phyloP scores from a whole-genome alignment of 1,140 invertebrate genomes.

The Laodelphax striatellus region DNA sequence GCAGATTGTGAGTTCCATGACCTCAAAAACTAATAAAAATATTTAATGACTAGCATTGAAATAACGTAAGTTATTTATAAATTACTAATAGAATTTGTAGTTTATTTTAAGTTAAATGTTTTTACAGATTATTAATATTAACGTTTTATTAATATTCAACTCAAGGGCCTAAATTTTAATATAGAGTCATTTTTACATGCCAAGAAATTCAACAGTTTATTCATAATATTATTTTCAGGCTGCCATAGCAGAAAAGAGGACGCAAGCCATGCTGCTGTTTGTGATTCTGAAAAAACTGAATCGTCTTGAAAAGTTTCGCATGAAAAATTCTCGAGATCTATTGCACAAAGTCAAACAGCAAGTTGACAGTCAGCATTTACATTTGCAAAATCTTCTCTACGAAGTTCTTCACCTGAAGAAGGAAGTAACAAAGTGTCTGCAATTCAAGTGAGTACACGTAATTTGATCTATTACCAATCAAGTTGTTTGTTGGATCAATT shows the following conservation, averaged over 20 bases:
- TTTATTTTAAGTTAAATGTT: too few relatives aligned
- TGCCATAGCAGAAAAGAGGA: constrained; percentile 49
- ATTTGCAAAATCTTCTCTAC: constrained; percentile 89
- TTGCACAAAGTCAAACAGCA: constrained; percentile 67
- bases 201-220: too few relatives aligned
- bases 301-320: constrained; percentile 75
- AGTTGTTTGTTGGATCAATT: background rate
- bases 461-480: background rate
- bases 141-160: too few relatives aligned
- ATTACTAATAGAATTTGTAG: too few relatives aligned
- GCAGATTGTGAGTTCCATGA: too few relatives aligned
- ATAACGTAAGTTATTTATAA: too few relatives aligned
- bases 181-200: too few relatives aligned
- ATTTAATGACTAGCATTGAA: too few relatives aligned
- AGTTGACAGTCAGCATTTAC: constrained; percentile 80
- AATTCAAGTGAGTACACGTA: constrained; percentile 60
- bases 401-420: constrained; percentile 88
- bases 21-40: too few relatives aligned
- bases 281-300: constrained; percentile 81
- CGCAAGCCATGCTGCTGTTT: constrained; percentile 59
- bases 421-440: constrained; percentile 85
- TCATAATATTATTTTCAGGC: constrained; percentile 32
- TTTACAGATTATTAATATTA: too few relatives aligned
- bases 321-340: constrained; percentile 67
- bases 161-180: too few relatives aligned